Conservation (phyloP, 2,113 vertebrate species). For the Eudyptes chrysolophus region DNA sequence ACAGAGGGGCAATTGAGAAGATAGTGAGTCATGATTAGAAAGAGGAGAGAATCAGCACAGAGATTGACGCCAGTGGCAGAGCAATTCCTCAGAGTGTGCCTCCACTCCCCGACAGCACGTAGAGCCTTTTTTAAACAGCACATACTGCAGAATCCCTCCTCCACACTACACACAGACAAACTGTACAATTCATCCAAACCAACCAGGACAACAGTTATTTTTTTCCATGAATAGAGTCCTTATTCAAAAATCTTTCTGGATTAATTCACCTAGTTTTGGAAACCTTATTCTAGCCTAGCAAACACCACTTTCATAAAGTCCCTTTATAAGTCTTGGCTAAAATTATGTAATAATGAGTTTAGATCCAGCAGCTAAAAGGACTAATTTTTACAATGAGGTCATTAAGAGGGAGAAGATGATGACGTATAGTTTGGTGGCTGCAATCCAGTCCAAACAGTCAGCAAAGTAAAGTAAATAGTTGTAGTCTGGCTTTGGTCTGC, state of each 20-base stretch:
- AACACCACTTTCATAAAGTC: conserved; percentile 31
- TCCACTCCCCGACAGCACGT: not conserved
- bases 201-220: not conserved
- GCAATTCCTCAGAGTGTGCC: not conserved
- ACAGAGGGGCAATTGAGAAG: accelerated
- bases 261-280: conserved; percentile 18
- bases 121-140: not conserved
- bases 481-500: conserved; percentile 25
- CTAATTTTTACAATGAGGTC: conserved; percentile 18
- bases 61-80: accelerated
- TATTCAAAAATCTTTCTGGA: conserved; percentile 33
- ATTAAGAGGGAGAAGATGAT: conserved; percentile 23
- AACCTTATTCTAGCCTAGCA: conserved; percentile 3
- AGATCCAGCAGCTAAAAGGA: not conserved
- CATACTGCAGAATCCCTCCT: not conserved
- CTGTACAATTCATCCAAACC: not conserved
- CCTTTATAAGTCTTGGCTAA: conserved; percentile 16
- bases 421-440: conserved; percentile 5
- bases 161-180: not conserved
- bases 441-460: conserved; percentile 44
- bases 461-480: conserved; percentile 24
- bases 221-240: not conserved
- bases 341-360: conserved; percentile 44
- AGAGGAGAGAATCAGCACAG: not conserved
- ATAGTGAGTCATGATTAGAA: not conserved